Conservation (phyloP, 2,888 invertebrate genomes). For the Dioctria linearis region DNA sequence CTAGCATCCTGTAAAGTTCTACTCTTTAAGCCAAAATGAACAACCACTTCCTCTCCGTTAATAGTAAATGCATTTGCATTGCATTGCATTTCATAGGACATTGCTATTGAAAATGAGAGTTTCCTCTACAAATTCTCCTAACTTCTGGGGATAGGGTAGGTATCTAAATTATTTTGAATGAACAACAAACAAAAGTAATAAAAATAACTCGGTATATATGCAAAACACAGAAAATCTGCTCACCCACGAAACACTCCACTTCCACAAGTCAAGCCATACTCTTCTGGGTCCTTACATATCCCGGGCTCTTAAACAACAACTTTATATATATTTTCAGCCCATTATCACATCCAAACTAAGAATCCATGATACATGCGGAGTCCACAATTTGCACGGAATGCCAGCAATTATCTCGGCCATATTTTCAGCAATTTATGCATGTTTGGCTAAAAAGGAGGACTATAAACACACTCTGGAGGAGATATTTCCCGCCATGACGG, state of each 20-base stretch:
- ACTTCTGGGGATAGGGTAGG: no score
- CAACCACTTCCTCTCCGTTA: no score
- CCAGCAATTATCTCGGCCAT: conserved; percentile 91
- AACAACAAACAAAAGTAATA: conserved; percentile 12
- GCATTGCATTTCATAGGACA: no score
- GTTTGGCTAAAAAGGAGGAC: conserved; percentile 76
- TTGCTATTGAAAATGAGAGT: no score
- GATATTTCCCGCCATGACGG: conserved; percentile 76
- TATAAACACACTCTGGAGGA: conserved; percentile 77
- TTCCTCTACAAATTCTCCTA: no score
- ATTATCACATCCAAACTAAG: conserved; percentile 66
- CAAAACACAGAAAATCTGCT: not conserved
- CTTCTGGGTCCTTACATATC: not conserved
- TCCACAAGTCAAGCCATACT: not conserved
- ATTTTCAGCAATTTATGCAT: conserved; percentile 83
- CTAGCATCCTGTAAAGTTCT: no score
- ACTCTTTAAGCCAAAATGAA: no score
- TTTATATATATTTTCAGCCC: conserved; percentile 63
- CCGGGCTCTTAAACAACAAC: not conserved
- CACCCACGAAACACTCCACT: conserved; percentile 15
- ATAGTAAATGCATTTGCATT: no score
- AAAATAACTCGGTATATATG: conserved; percentile 47
- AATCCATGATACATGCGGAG: conserved; percentile 81
- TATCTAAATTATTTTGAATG: no score
- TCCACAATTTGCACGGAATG: conserved; percentile 97